Evolutionary conservation across 2,113 vertebrate genomes (phyloP), one percentile per base, ranked within the genome.

Genomic region (Ptychochromis oligacanthus): DNA sequence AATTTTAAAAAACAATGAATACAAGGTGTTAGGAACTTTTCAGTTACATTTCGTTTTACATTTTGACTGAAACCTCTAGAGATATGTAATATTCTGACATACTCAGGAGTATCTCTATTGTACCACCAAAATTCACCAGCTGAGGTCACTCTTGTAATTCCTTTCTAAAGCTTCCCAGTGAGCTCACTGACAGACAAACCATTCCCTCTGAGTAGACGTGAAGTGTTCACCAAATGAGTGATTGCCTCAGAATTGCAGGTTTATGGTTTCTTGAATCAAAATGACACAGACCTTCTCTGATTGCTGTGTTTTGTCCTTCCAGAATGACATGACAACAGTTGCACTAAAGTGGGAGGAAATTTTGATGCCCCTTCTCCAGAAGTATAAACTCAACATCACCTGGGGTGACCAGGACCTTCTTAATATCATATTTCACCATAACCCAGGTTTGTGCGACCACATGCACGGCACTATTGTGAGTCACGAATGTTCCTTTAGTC

Each of bases 401-500:
- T 99, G 98, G 98, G 98, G 98, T 15, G 98, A 99, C 93, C 98
- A 99, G 88, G 98, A 99, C 92, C 96, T 99, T 17, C 94, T 99
- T 58, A 99, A 99, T 89, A 98, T 99, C 77, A 97, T 99, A 91
- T 99, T 99, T 94, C 96, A 97, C 92, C 95, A 99, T 85, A 99
- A 99, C 90, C 97, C 98, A 96, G 98, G 98, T 98, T 95, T 92
- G 84, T 86, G 34, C 4, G 14, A 26, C 24, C 36, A 13, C 43
- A 56, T 58, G 1, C 9, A n/a, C 13, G 54, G 4, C 0, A 17
- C 28, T n/a, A 20, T 78, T 46, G 54, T 22, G 18, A 49, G 9
- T 58, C 9, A 13, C 7, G 3, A 79, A 58, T 31, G 34, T 75
- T 20, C 3, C 1, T 12, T 24, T 26, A 26, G 8, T 18, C 10